A percentile compares a stretch with the other conserved stretches of the same genome.
These are phyloP conservation scores for Machimus atricapillus DNA, from an alignment of 2,888 invertebrate genomes.

Conservation along the genomic window DNA sequence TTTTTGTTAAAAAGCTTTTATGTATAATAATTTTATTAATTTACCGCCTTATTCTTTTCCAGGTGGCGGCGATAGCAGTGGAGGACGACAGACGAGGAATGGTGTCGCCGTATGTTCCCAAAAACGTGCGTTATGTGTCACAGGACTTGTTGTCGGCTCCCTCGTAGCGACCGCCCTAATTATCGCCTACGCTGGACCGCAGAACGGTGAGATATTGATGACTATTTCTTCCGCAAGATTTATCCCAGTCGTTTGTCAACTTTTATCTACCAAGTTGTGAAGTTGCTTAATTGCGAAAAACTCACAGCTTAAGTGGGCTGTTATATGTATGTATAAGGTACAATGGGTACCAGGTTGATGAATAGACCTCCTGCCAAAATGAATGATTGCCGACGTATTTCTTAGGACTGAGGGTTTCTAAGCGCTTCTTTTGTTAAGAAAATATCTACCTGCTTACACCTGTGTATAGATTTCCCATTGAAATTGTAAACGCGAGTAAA, in stretches of 20 bases:
- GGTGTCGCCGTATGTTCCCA: constrained; percentile 89
- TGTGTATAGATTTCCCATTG: background rate
- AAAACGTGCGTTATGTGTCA: constrained; percentile 81
- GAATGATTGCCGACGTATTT: background rate
- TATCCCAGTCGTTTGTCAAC: constrained; percentile 4
- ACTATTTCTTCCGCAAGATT: background rate
- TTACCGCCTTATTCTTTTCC: constrained; percentile 41
- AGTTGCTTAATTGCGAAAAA: background rate
- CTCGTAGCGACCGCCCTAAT: constrained; percentile 84
- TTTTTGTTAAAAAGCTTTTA: background rate
- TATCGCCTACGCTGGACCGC: constrained; percentile 89
- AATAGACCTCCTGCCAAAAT: background rate
- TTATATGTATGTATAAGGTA: background rate
- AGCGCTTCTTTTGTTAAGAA: background rate
- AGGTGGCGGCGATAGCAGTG: constrained; percentile 60
- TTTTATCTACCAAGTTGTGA: background rate
- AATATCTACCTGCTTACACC: background rate
- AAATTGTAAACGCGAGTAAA: background rate
- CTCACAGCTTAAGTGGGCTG: background rate
- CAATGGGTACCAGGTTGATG: background rate
- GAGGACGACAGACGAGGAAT: constrained; percentile 60
- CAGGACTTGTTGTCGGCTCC: constrained; percentile 78
- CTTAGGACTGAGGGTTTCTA: background rate
- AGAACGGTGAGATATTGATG: constrained; percentile 70
- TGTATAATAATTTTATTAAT: constrained; percentile 19